A percentile compares a stretch with the other conserved stretches of the same genome.
These are phyloP conservation scores for Neodiprion virginianus DNA, from an alignment of 1,140 invertebrate genomes.

Conservation along the genomic window DNA sequence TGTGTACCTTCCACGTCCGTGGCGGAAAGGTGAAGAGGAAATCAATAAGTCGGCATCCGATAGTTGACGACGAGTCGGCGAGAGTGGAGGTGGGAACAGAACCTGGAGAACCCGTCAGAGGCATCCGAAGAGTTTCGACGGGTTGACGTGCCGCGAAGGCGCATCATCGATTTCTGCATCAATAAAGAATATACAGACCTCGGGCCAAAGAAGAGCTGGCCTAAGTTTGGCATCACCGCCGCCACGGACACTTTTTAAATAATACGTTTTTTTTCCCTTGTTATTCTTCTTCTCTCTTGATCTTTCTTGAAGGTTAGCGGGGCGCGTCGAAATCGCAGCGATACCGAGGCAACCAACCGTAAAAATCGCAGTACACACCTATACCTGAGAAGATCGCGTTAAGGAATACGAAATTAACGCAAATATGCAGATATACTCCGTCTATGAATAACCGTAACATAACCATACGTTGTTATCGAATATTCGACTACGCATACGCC, in stretches of 20 bases:
- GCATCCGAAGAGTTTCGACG: not conserved
- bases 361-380: too few species aligned
- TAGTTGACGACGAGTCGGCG: not conserved
- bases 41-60: conserved; percentile 52
- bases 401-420: too few species aligned
- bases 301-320: too few species aligned
- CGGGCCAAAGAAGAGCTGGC: too few species aligned
- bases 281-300: too few species aligned
- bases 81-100: not conserved
- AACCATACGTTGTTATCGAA: too few species aligned
- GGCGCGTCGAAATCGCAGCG: too few species aligned
- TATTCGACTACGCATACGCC: not conserved
- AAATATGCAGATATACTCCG: too few species aligned
- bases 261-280: not conserved
- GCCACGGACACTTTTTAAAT: not conserved
- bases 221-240: not conserved
- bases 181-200: not conserved
- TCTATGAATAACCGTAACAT: too few species aligned
- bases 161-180: conserved; percentile 2
- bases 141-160: not conserved
- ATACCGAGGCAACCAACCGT: too few species aligned
- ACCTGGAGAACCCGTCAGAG: not conserved
- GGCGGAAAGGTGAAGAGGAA: conserved; percentile 49
- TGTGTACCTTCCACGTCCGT: conserved; percentile 43
- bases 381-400: too few species aligned